Percentiles rank a stretch among this genome's conserved stretches.
phyloP scores from a whole-genome alignment of 2,888 invertebrate species.

The Himalopsyche kuldschensis region DNA sequence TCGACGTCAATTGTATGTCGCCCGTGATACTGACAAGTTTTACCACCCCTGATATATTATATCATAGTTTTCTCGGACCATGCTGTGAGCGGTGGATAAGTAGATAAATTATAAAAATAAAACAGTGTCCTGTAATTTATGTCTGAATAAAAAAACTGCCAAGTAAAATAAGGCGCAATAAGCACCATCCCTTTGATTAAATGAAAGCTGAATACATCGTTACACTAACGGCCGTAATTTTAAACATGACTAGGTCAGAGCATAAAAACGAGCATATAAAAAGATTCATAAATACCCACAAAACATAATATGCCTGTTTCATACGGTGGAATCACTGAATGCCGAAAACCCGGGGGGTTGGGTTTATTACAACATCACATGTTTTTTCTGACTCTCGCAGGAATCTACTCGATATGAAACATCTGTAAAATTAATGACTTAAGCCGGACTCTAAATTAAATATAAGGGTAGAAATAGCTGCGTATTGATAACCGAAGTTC shows the following conservation, averaged over 20 bases:
- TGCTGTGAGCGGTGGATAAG: constrained; percentile 1
- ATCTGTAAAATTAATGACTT: background rate
- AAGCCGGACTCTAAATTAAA: background rate
- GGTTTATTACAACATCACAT: background rate
- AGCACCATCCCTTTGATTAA: constrained; percentile 31
- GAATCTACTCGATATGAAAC: background rate
- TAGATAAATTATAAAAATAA: constrained; percentile 19
- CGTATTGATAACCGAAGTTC: too few species aligned
- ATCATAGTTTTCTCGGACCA: constrained; percentile 6
- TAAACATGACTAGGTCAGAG: constrained; percentile 11
- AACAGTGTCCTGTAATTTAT: constrained; percentile 34
- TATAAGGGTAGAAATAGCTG: too few species aligned
- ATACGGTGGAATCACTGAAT: background rate
- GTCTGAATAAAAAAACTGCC: constrained; percentile 21
- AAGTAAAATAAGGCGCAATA: constrained; percentile 30
- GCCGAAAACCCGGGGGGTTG: background rate
- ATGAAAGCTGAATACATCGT: constrained; percentile 25
- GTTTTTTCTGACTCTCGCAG: background rate
- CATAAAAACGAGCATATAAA: constrained; percentile 1
- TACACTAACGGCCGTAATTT: constrained; percentile 7
- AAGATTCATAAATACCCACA: background rate
- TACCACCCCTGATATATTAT: background rate
- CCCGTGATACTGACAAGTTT: too few species aligned
- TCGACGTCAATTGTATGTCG: too few species aligned
- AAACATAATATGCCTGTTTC: background rate